Conservation (phyloP, 1,140 invertebrate species). For the Branchinecta lindahli region DNA sequence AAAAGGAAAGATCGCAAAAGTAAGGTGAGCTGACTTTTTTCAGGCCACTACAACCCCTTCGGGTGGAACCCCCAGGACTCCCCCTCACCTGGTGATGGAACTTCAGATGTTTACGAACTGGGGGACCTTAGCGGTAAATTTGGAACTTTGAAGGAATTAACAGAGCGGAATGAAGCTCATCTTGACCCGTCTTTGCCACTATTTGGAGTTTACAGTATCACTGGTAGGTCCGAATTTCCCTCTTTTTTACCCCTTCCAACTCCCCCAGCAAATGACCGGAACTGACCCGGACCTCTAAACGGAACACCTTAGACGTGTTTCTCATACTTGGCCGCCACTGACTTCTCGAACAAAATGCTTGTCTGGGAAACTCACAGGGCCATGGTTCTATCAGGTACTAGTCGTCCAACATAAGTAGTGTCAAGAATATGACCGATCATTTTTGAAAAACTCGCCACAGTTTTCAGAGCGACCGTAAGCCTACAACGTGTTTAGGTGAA, state of each 20-base stretch:
- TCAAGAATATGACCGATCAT: no score
- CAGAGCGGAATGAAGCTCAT: conserved; percentile 26
- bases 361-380: no score
- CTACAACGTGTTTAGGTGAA: no score
- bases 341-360: no score
- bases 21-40: background rate
- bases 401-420: no score
- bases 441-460: no score
- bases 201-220: conserved; percentile 58
- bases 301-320: no score
- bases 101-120: conserved; percentile 71
- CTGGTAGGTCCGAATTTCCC: conserved; percentile 36
- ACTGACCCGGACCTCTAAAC: no score
- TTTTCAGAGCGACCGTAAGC: no score
- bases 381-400: no score
- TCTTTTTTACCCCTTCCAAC: conserved; percentile 7
- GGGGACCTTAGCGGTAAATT: conserved; percentile 80
- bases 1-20: no score
- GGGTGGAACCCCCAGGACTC: conserved; percentile 27
- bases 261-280: conserved; percentile 14
- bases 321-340: no score
- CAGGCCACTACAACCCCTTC: conserved; percentile 36
- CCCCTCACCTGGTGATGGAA: conserved; percentile 43
- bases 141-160: conserved; percentile 27
- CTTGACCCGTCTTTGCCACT: conserved; percentile 76